Conservation (phyloP, 2,797 vertebrate species). For the Chloroceryle amazona region DNA sequence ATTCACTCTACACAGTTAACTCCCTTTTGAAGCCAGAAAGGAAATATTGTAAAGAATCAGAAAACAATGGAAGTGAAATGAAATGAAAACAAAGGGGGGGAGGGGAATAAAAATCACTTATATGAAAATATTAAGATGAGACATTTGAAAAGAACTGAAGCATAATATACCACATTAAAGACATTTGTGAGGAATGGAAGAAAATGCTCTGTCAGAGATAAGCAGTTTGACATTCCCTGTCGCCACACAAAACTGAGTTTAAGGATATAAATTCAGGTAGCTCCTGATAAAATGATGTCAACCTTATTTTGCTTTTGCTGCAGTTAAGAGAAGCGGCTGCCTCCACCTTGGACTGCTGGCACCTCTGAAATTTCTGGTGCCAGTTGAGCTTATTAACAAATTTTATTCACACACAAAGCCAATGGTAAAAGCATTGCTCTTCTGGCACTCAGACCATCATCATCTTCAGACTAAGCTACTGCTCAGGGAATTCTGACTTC, state of each 20-base stretch:
- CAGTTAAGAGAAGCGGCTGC: not conserved
- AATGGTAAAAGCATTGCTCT: not conserved
- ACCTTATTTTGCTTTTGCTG: not conserved
- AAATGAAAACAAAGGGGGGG: not conserved
- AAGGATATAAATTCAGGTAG: not conserved
- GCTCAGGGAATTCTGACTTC: not conserved
- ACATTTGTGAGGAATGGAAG: not conserved
- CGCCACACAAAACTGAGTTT: not conserved
- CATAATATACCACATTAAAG: not conserved
- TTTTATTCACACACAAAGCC: not conserved
- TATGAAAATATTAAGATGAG: not conserved
- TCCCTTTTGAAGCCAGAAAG: not conserved
- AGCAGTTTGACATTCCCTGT: not conserved
- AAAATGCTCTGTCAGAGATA: not conserved
- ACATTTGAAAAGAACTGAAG: not conserved
- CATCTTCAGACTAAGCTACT: not conserved
- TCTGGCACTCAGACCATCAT: not conserved
- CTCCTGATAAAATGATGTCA: not conserved
- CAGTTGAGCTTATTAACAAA: not conserved
- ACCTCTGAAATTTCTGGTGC: not conserved
- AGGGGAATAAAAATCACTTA: not conserved
- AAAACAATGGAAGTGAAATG: not conserved
- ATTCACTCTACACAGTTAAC: not conserved
- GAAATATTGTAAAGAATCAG: not conserved
- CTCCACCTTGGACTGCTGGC: not conserved